Evolutionary conservation across 2,113 vertebrate species (phyloP).

Genomic region (Nicator chloris): DNA sequence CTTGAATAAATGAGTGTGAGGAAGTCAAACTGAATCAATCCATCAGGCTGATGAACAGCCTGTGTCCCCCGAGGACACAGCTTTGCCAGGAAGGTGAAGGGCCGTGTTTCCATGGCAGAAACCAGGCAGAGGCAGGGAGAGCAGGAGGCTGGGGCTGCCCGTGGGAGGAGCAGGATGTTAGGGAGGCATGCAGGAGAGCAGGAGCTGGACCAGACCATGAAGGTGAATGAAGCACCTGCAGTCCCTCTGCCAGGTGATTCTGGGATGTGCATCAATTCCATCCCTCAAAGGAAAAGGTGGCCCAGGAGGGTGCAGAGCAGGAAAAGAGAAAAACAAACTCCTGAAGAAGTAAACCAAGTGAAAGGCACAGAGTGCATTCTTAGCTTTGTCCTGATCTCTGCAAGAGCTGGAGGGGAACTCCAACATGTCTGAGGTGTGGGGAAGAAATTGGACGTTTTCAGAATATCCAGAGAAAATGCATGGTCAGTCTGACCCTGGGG

Average conservation of each 20-base stretch:
- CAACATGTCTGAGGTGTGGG: neutral
- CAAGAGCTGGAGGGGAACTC: neutral
- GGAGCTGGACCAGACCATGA: neutral
- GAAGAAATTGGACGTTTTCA: neutral
- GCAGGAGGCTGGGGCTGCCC: neutral
- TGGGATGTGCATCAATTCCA: neutral
- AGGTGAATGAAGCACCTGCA: neutral
- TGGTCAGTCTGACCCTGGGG: neutral
- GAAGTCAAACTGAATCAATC: conserved; percentile 7
- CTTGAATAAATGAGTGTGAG: neutral
- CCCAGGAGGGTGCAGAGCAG: neutral
- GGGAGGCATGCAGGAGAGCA: neutral
- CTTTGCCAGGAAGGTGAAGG: neutral
- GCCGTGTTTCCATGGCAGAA: neutral
- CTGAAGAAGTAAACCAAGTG: neutral
- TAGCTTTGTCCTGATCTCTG: neutral
- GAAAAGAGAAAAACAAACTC: neutral
- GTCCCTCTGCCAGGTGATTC: neutral
- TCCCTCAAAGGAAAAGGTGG: neutral
- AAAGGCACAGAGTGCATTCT: neutral
- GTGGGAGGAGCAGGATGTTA: neutral
- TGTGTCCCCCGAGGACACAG: rapidly evolving
- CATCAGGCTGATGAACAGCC: neutral
- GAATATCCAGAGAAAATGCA: neutral
- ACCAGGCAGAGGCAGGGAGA: neutral